Conservation (phyloP, 2,888 invertebrate species). For the Himalopsyche kuldschensis region DNA sequence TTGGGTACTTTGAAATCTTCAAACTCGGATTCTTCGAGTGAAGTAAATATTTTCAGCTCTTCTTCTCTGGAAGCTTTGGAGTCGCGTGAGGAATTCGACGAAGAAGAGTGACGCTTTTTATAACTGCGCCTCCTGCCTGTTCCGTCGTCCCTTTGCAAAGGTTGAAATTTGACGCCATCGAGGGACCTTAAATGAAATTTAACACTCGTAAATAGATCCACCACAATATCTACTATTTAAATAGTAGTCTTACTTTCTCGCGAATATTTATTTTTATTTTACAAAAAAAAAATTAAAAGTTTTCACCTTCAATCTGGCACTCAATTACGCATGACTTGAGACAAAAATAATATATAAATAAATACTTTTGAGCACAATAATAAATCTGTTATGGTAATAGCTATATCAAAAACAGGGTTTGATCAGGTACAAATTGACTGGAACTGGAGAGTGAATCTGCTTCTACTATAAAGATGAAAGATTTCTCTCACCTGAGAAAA, state of each 20-base stretch:
- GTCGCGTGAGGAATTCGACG: constrained; percentile 60
- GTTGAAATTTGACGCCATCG: constrained; percentile 67
- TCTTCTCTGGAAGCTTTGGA: constrained; percentile 66
- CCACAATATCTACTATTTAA: background rate
- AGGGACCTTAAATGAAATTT: constrained; percentile 60
- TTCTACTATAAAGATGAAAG: background rate
- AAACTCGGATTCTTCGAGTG: constrained; percentile 65
- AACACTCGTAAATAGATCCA: background rate
- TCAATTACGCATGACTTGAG: background rate
- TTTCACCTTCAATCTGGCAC: background rate
- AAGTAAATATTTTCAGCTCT: constrained; percentile 66
- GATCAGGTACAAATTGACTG: background rate
- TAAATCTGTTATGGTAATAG: background rate
- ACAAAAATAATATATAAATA: background rate
- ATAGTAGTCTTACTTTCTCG: background rate
- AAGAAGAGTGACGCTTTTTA: constrained; percentile 62
- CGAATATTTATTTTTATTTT: background rate
- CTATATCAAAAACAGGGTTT: background rate
- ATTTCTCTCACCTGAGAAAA: constrained; percentile 54
- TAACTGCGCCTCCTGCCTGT: constrained; percentile 63
- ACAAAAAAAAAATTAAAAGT: background rate
- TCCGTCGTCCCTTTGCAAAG: constrained; percentile 64
- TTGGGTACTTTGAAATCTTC: constrained; percentile 44
- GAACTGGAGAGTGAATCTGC: background rate
- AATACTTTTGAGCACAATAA: background rate